These are phyloP conservation scores for Zygothrica quintamaculata DNA, from an alignment of 2,888 invertebrate genomes.

Conservation along the genomic window DNA sequence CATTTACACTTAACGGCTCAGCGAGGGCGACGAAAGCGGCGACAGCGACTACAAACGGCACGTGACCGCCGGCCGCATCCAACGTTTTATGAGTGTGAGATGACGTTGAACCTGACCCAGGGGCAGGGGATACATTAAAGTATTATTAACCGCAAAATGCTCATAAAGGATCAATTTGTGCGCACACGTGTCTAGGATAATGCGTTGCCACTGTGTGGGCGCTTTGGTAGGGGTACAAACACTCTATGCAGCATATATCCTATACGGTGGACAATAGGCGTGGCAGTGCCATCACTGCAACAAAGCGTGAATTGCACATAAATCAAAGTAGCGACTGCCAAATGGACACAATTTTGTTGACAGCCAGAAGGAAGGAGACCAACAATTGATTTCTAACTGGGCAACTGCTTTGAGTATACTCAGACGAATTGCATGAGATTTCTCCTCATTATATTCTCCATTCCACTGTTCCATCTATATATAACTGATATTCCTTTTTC, in stretches of 20 bases:
- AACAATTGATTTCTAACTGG: conserved; percentile 6
- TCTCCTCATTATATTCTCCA: too few relatives aligned
- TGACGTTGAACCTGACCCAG: not conserved
- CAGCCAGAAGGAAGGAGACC: conserved; percentile 1
- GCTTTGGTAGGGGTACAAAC: too few relatives aligned
- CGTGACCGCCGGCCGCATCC: conserved; percentile 65
- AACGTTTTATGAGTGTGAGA: conserved; percentile 41
- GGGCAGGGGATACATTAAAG: conserved; percentile 34
- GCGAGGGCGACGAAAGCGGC: conserved; percentile 16
- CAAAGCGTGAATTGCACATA: conserved; percentile 70
- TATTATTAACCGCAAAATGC: conserved; percentile 81
- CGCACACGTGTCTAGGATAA: conserved; percentile 77
- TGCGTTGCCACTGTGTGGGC: conserved; percentile 29
- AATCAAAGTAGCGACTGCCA: conserved; percentile 68
- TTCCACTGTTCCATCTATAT: not conserved
- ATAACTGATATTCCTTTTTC: too few relatives aligned
- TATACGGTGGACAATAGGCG: conserved; percentile 23
- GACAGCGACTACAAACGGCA: conserved; percentile 50
- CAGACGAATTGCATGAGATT: too few relatives aligned
- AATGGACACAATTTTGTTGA: conserved; percentile 48
- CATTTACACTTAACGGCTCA: conserved; percentile 82
- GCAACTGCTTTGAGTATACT: too few relatives aligned
- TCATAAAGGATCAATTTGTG: conserved; percentile 80
- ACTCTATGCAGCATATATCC: too few relatives aligned
- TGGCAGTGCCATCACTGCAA: conserved; percentile 41